These are phyloP conservation scores for Cybosia mesomella DNA, from an alignment of 2,888 invertebrate species.

Conservation along the genomic window DNA sequence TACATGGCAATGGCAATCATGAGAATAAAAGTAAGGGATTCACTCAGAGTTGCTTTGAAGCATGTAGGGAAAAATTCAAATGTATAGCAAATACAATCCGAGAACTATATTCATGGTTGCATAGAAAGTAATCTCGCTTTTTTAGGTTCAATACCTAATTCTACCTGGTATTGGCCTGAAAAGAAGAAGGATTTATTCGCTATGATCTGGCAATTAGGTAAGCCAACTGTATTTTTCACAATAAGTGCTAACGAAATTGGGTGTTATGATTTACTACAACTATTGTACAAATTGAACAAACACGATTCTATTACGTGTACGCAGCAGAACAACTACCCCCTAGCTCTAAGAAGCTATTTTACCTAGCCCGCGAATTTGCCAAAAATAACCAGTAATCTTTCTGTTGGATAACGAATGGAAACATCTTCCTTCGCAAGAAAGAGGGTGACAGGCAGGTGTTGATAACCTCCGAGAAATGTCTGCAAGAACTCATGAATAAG, in stretches of 20 bases:
- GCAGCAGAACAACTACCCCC: too few relatives aligned
- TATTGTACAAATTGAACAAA: conserved; percentile 10
- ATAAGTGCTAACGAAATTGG: conserved; percentile 60
- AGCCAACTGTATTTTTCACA: conserved; percentile 59
- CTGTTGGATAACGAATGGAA: too few relatives aligned
- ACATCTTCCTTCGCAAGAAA: too few relatives aligned
- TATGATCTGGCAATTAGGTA: conserved; percentile 64
- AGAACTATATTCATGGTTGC: neutral
- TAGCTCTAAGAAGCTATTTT: too few relatives aligned
- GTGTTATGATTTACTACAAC: conserved; percentile 48
- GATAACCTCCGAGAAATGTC: too few relatives aligned
- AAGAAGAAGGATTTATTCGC: conserved; percentile 60
- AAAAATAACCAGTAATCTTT: too few relatives aligned
- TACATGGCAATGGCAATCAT: neutral
- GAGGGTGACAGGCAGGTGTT: too few relatives aligned
- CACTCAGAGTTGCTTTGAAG: neutral
- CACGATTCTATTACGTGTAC: too few relatives aligned
- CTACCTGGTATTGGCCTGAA: conserved; percentile 53
- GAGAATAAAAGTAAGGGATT: neutral
- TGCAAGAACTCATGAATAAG: too few relatives aligned
- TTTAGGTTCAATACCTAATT: conserved; percentile 56
- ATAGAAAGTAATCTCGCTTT: conserved; percentile 51
- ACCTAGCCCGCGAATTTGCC: too few relatives aligned
- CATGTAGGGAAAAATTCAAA: neutral
- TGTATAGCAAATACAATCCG: neutral